phyloP scores from a whole-genome alignment of 2,113 vertebrate species.

The Syrmaticus mikado region DNA sequence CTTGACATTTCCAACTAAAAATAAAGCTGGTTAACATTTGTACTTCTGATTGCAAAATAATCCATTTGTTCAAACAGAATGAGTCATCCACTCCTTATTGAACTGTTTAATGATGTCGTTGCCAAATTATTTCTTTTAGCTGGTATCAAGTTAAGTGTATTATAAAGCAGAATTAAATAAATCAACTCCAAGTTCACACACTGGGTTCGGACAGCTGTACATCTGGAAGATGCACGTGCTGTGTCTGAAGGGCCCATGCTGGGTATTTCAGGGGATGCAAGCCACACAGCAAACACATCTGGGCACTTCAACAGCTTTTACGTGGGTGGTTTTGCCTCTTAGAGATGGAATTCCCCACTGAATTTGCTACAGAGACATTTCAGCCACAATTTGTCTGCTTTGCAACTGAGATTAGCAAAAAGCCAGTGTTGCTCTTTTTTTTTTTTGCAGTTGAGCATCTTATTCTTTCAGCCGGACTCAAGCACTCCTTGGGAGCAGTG shows the following conservation, averaged over 20 bases:
- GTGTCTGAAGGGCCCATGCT: neutral
- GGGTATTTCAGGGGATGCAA: neutral
- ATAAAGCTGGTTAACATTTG: slow-evolving; percentile 75
- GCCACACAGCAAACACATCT: rapidly evolving
- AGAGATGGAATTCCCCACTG: neutral
- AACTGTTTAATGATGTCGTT: slow-evolving; percentile 60
- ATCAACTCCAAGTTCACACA: slow-evolving; percentile 17
- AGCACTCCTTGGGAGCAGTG: neutral
- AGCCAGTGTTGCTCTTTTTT: neutral
- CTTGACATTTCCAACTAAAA: slow-evolving; percentile 72
- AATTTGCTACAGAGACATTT: neutral
- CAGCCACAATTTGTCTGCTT: neutral
- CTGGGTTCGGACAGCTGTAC: slow-evolving; percentile 26
- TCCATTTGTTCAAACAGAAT: slow-evolving; percentile 69
- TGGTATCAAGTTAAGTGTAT: slow-evolving; percentile 53
- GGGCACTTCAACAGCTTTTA: neutral
- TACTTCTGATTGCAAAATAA: slow-evolving; percentile 74
- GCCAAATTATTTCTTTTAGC: slow-evolving; percentile 59
- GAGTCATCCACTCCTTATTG: slow-evolving; percentile 58
- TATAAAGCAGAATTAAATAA: slow-evolving; percentile 62
- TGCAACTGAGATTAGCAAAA: neutral
- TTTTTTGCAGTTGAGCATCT: neutral
- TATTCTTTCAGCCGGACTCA: neutral
- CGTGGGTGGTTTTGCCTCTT: neutral
- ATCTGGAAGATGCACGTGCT: neutral